phyloP scores from a whole-genome alignment of 2,888 invertebrate genomes.

The Aporophyla lueneburgensis region DNA sequence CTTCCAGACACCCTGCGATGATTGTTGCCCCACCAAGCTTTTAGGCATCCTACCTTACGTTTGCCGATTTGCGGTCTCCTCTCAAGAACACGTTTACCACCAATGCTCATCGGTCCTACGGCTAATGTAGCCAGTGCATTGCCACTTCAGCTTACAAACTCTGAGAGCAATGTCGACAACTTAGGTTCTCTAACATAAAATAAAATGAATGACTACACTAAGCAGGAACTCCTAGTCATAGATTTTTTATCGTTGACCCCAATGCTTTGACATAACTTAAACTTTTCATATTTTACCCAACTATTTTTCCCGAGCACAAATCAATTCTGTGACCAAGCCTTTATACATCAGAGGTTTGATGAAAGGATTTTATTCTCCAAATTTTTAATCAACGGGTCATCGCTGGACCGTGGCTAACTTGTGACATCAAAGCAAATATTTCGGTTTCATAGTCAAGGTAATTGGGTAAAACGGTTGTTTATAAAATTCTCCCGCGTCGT shows the following conservation, averaged over 20 bases:
- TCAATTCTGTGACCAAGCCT: conserved; percentile 37
- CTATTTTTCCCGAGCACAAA: conserved; percentile 35
- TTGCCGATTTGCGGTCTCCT: no score
- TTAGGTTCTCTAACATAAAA: no score
- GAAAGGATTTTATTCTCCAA: conserved; percentile 42
- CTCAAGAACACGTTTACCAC: no score
- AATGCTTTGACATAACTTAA: conserved; percentile 26
- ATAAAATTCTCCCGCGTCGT: conserved; percentile 51
- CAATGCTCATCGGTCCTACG: no score
- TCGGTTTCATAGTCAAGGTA: conserved; percentile 57
- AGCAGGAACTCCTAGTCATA: not conserved
- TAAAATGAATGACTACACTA: no score
- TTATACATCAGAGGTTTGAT: conserved; percentile 39
- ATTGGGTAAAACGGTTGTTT: conserved; percentile 52
- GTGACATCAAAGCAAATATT: conserved; percentile 66
- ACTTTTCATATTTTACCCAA: conserved; percentile 2
- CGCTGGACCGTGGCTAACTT: conserved; percentile 41
- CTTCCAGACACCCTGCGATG: no score
- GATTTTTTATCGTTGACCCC: not conserved
- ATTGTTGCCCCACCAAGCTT: no score
- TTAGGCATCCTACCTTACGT: no score
- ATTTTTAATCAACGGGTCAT: conserved; percentile 63
- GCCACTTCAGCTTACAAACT: no score
- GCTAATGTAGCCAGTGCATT: no score
- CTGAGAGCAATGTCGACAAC: no score